A percentile compares a stretch with the other conserved stretches of the same genome.
These are phyloP conservation scores for Augochlorella aurata DNA, from an alignment of 2,888 invertebrate genomes.

Conservation along the genomic window DNA sequence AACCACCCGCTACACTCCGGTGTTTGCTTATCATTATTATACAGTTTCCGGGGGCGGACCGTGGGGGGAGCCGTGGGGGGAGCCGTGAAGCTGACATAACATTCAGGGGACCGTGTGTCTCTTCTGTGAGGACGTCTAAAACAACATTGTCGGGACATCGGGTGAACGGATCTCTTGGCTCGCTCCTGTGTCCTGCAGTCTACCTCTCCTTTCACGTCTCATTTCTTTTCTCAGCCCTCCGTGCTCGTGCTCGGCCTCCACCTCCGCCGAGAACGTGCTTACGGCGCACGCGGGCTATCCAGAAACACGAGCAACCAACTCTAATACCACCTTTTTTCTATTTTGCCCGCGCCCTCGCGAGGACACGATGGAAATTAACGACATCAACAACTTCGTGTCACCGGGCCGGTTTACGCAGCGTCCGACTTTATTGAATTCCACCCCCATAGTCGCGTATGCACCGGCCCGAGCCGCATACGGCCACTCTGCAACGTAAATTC, in stretches of 20 bases:
- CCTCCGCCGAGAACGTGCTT: slow-evolving; percentile 46
- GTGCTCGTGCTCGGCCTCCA: slow-evolving; percentile 6
- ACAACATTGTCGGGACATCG: slow-evolving; percentile 66
- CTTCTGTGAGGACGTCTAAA: slow-evolving; percentile 69
- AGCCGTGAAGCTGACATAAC: slow-evolving; percentile 66
- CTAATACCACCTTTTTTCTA: slow-evolving; percentile 42
- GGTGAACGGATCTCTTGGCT: slow-evolving; percentile 57
- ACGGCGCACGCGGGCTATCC: slow-evolving; percentile 46
- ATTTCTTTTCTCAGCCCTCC: slow-evolving; percentile 46
- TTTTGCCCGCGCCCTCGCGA: slow-evolving; percentile 4
- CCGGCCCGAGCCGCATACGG: neutral
- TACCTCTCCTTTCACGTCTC: slow-evolving; percentile 63
- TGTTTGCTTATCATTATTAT: slow-evolving; percentile 72
- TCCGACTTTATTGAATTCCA: slow-evolving; percentile 56
- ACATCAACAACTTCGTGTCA: slow-evolving; percentile 63
- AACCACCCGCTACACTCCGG: slow-evolving; percentile 42
- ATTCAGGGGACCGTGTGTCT: slow-evolving; percentile 60
- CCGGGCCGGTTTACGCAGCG: slow-evolving; percentile 37
- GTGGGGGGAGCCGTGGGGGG: slow-evolving; percentile 24
- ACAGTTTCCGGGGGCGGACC: slow-evolving; percentile 56
- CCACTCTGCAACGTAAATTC: slow-evolving; percentile 6
- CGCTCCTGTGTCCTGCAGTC: slow-evolving; percentile 20
- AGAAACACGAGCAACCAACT: slow-evolving; percentile 52
- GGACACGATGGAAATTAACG: slow-evolving; percentile 67
- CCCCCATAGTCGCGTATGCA: neutral